These are phyloP conservation scores for Rhabdornis inornatus DNA, from an alignment of 2,113 vertebrate genomes.

Conservation along the genomic window DNA sequence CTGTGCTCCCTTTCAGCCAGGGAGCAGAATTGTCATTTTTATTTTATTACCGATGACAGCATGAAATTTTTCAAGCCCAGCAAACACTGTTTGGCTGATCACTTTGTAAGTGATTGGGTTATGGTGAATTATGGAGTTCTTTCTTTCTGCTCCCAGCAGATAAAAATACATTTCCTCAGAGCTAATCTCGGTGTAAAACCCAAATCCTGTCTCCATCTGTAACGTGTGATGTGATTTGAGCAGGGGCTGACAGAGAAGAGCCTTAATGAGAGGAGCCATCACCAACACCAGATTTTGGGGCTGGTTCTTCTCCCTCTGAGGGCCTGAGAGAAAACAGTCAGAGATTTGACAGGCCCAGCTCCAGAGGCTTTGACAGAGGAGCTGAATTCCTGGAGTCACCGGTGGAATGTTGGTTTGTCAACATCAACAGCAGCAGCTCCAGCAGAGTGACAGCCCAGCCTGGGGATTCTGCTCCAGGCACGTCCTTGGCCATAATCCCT, in stretches of 20 bases:
- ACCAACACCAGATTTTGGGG: background rate
- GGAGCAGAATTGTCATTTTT: slow-evolving; percentile 44
- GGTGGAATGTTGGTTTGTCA: background rate
- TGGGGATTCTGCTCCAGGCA: background rate
- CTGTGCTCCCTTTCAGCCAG: background rate
- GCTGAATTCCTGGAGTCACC: background rate
- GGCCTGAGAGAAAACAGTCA: background rate
- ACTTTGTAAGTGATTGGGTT: slow-evolving; percentile 28
- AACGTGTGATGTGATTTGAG: background rate
- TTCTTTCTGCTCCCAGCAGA: slow-evolving; percentile 27
- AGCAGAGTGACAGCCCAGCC: background rate
- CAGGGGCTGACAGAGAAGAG: background rate
- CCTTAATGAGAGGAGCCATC: background rate
- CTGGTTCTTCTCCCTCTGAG: background rate
- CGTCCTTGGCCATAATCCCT: background rate
- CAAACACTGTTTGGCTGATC: slow-evolving; percentile 10
- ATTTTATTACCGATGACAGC: slow-evolving; percentile 41
- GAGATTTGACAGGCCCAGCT: background rate
- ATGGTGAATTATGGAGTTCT: slow-evolving; percentile 31
- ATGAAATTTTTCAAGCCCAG: slow-evolving; percentile 25
- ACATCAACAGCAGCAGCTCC: background rate
- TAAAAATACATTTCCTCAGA: slow-evolving; percentile 26
- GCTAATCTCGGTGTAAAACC: background rate
- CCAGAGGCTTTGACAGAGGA: background rate
- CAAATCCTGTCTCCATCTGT: background rate